Evolutionary conservation across 2,888 invertebrate species (phyloP).

Genomic region (Lutraria lutraria): DNA sequence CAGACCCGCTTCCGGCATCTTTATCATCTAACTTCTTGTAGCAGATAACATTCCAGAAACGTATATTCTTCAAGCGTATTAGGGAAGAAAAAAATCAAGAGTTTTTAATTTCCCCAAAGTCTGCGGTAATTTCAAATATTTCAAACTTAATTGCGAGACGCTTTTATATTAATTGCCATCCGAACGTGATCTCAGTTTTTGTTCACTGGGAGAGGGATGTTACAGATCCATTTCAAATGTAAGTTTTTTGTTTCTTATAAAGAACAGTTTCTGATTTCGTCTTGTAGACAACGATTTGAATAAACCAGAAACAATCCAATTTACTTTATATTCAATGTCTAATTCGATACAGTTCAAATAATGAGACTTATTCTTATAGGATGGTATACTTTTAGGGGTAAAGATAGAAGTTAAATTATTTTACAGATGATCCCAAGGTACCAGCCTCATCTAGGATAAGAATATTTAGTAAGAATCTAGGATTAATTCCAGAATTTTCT

Average conservation of each 20-base stretch:
- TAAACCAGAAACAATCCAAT: neutral
- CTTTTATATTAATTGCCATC: neutral
- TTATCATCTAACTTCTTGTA: neutral
- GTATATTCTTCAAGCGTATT: neutral
- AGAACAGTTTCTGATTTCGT: neutral
- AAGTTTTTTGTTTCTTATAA: neutral
- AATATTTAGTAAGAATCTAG: too few species aligned
- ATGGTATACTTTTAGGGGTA: too few species aligned
- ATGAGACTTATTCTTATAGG: neutral
- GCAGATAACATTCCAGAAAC: neutral
- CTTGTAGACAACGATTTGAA: neutral
- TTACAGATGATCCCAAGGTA: too few species aligned
- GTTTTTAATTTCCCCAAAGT: neutral
- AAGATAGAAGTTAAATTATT: too few species aligned
- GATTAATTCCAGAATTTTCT: too few species aligned
- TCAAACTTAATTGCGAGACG: neutral
- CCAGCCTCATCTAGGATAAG: too few species aligned
- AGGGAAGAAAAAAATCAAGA: neutral
- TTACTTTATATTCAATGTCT: neutral
- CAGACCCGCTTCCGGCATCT: neutral
- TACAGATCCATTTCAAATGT: neutral
- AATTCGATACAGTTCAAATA: neutral
- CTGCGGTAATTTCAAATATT: neutral
- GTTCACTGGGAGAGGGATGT: neutral
- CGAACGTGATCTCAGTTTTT: neutral